Evolutionary conservation across 2,797 vertebrate species (phyloP).

Genomic region (Etheostoma nigrum): DNA sequence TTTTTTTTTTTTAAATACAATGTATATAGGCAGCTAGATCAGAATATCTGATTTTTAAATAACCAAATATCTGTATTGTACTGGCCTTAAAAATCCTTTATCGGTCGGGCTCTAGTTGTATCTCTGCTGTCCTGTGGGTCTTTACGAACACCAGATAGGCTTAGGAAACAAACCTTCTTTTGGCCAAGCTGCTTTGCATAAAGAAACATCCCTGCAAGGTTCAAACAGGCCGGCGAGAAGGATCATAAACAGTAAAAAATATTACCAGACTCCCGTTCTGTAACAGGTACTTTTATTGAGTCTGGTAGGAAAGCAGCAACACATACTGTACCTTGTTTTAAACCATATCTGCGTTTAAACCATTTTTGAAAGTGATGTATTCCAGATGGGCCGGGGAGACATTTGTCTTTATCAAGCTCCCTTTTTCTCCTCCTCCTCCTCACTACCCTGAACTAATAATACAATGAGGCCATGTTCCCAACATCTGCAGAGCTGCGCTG

Average conservation of each 20-base stretch:
- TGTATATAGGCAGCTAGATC: too few relatives aligned
- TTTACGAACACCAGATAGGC: constrained; percentile 3
- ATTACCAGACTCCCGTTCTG: constrained; percentile 42
- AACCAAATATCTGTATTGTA: too few relatives aligned
- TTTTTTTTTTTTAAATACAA: too few relatives aligned
- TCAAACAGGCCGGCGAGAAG: constrained; percentile 52
- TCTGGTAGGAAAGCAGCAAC: constrained; percentile 43
- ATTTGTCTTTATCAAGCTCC: constrained; percentile 71
- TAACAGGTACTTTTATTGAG: constrained; percentile 68
- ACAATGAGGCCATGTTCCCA: constrained; percentile 45
- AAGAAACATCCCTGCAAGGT: constrained; percentile 54
- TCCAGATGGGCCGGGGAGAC: constrained; percentile 69
- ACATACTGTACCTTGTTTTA: constrained; percentile 41
- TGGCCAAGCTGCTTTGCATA: constrained; percentile 45
- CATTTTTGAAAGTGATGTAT: constrained; percentile 64
- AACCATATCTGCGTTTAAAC: constrained; percentile 61
- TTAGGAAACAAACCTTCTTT: constrained; percentile 15
- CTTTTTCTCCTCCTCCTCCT: constrained; percentile 28
- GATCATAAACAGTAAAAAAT: constrained; percentile 38
- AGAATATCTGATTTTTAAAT: too few relatives aligned
- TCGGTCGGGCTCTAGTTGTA: constrained; percentile 4
- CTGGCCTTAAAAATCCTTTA: too few relatives aligned
- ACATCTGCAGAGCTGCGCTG: constrained; percentile 48
- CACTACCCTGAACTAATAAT: constrained; percentile 51
- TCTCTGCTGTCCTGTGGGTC: neutral